Conservation (phyloP, 2,113 vertebrate species). For the Paratilapia polleni region DNA sequence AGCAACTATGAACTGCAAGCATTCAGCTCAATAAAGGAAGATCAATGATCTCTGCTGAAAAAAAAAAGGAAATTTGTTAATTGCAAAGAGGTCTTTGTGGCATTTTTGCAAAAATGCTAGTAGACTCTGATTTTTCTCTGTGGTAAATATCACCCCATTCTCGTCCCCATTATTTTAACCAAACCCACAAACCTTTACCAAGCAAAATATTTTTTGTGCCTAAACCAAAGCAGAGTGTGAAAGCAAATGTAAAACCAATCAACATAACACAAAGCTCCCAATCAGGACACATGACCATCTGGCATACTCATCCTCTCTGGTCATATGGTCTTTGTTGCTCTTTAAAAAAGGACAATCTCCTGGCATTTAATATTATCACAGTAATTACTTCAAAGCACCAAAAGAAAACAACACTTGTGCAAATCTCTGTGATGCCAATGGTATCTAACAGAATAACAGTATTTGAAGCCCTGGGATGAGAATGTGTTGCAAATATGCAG, state of each 20-base stretch:
- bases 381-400: background rate
- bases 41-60: background rate
- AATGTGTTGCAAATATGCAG: background rate
- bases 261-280: background rate
- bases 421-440: too few species aligned
- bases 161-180: too few species aligned
- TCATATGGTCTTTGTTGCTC: background rate
- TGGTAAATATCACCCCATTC: background rate
- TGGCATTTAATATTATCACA: background rate
- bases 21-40: background rate
- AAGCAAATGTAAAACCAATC: background rate
- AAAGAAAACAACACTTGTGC: background rate
- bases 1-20: background rate
- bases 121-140: fast-evolving
- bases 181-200: background rate
- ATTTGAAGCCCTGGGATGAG: too few species aligned
- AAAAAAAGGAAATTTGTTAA: too few species aligned
- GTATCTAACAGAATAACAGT: too few species aligned
- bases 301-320: background rate
- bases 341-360: background rate
- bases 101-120: background rate
- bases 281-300: fast-evolving
- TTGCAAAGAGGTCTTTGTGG: background rate
- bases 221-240: background rate
- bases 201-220: background rate